Base-by-base conservation (phyloP, 2,888 invertebrate genomes). In the Rhopalosiphum nymphaeae region DNA sequence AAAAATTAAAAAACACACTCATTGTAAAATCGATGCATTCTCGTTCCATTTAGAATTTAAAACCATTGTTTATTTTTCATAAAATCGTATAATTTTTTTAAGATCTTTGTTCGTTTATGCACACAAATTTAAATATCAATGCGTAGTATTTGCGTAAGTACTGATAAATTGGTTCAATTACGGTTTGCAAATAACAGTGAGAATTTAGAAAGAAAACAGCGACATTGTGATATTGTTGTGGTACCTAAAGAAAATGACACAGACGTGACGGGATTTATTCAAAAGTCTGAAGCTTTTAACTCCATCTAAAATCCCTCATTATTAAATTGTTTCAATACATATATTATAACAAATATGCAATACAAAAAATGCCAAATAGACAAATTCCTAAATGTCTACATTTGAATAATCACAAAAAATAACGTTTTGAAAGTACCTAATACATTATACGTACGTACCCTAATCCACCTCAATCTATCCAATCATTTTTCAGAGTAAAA, bases 201-300 rank as follows among this genome's bases (percentile, higher is more conserved):
- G 5, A 21, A 78, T 42, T 9, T 36, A 78, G 36, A 21, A 78
- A 78, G 78, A 21, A 78, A 78, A 36, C 16, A 36, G 9, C 21
- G 78, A 21, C 36, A 36, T 78, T 78, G 36, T 36, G 21, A 36
- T 42, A 78, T 78, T 78, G 21, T 25, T 78, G 36, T 36, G 36
- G 78, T 36, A 9, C 78, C 36, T 78, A 36, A 78, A 2, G 78
- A 86, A 91, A 86, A 85, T 86, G 11, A 16, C 85, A 91, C 42
- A 57, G 86, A 86, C 46, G 85, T 86, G 91, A 86, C 46, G 9
- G 26, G 56, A 44, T 91, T 91, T 86, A 46, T 57, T 91, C 57
- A 4, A 84, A 91, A 86, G 46, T 46, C 29, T 42, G 44, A 57
- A 91, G 44, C 56, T 56, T 85, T 91, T 91, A 42, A 16, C 26